A percentile compares a stretch with the other conserved stretches of the same genome.
Conservation (phyloP, 2,888 invertebrate genomes). For the Digitonthophagus gazella region DNA sequence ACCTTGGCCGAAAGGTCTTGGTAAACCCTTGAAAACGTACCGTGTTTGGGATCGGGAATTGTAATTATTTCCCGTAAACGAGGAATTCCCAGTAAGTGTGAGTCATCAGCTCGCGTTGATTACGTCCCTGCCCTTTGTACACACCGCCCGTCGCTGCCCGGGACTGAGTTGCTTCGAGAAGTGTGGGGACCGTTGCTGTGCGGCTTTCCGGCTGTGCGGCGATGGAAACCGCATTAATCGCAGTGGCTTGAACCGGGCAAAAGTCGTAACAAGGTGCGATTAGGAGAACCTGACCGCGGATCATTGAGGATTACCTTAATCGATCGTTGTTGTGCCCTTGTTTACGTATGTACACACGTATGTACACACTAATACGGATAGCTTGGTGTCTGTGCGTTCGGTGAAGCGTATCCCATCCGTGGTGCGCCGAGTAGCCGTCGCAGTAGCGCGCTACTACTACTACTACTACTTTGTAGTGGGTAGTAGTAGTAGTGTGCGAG, state of each 20-base stretch:
- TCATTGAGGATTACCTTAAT: slow-evolving; percentile 43
- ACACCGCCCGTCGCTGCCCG: no score
- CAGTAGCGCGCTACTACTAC: background rate
- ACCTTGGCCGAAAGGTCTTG: slow-evolving; percentile 62
- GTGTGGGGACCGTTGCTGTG: slow-evolving; percentile 55
- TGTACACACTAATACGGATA: no score
- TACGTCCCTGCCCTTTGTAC: no score
- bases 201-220: slow-evolving; percentile 50
- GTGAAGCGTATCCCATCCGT: background rate
- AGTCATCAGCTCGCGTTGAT: slow-evolving; percentile 54
- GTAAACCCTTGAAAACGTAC: slow-evolving; percentile 67
- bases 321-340: background rate
- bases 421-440: background rate
- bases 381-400: background rate
- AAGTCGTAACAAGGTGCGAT: slow-evolving; percentile 67
- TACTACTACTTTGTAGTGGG: background rate
- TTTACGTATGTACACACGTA: no score
- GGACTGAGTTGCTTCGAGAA: slow-evolving; percentile 67
- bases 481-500: background rate
- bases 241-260: slow-evolving; percentile 69
- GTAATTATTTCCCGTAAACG: slow-evolving; percentile 60
- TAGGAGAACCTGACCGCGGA: slow-evolving; percentile 63
- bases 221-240: slow-evolving; percentile 59
- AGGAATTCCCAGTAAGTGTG: slow-evolving; percentile 68
- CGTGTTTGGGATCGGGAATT: slow-evolving; percentile 66